Percentiles rank a stretch among this genome's conserved stretches.
These are phyloP conservation scores for Xyrichtys novacula DNA, from an alignment of 2,797 vertebrate genomes.

Conservation along the genomic window DNA sequence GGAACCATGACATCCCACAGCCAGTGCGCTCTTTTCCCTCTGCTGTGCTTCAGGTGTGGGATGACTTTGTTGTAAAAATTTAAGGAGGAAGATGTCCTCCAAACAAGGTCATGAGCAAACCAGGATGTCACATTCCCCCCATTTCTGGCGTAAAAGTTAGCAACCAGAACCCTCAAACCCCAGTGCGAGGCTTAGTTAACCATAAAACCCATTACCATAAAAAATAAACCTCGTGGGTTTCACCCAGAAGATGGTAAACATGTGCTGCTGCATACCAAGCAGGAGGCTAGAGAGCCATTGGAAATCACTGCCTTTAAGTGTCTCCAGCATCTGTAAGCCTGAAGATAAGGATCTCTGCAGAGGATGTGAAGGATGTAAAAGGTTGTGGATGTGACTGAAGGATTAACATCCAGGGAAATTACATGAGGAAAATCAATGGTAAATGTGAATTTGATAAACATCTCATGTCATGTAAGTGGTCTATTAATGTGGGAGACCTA, in stretches of 20 bases:
- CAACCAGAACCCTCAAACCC: slow-evolving; percentile 30
- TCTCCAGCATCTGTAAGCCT: slow-evolving; percentile 27
- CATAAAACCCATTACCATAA: slow-evolving; percentile 66
- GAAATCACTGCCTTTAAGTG: slow-evolving; percentile 24
- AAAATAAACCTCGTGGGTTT: slow-evolving; percentile 47
- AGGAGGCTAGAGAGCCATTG: slow-evolving; percentile 14
- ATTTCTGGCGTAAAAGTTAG: slow-evolving; percentile 29
- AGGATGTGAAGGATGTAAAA: slow-evolving; percentile 1
- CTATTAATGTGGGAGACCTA: background rate
- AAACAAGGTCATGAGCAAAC: slow-evolving; percentile 62
- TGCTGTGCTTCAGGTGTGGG: slow-evolving; percentile 54
- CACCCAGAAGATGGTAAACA: slow-evolving; percentile 32
- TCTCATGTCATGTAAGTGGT: slow-evolving; percentile 1
- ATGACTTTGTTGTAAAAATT: slow-evolving; percentile 59
- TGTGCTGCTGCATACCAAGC: slow-evolving; percentile 48
- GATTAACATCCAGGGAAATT: background rate
- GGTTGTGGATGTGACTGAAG: background rate
- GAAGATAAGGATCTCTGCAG: slow-evolving; percentile 21
- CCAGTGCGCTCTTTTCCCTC: slow-evolving; percentile 23
- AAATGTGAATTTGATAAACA: slow-evolving; percentile 1
- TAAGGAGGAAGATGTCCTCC: slow-evolving; percentile 40
- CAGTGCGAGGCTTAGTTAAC: slow-evolving; percentile 46
- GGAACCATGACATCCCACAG: slow-evolving; percentile 24
- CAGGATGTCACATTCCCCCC: slow-evolving; percentile 43
- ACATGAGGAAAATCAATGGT: background rate